These are phyloP conservation scores for Decapterus maruadsi DNA, from an alignment of 2,797 vertebrate genomes.

Conservation along the genomic window DNA sequence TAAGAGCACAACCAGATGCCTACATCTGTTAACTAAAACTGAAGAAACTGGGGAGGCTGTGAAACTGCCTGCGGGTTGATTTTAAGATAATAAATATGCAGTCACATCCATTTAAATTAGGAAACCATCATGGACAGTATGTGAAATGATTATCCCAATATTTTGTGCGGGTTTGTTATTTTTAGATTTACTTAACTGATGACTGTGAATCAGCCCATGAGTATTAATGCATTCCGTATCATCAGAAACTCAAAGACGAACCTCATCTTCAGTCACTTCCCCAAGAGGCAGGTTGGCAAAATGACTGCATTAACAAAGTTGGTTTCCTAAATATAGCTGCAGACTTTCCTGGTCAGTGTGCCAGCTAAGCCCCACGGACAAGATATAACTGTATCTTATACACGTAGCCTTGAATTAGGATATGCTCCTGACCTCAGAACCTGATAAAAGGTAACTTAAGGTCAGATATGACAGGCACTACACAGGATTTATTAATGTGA, in stretches of 20 bases:
- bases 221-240: background rate
- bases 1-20: slow-evolving; percentile 19
- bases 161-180: background rate
- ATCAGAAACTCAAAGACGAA: slow-evolving; percentile 2
- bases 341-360: background rate
- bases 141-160: slow-evolving; percentile 5
- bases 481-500: background rate
- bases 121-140: background rate
- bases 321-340: slow-evolving; percentile 25
- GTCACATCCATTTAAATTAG: background rate
- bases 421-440: background rate
- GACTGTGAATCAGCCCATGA: background rate
- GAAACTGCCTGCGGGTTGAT: background rate
- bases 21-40: slow-evolving; percentile 7
- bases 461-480: background rate
- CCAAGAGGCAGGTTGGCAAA: slow-evolving; percentile 26
- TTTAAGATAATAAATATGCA: background rate
- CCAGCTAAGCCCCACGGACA: background rate
- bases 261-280: slow-evolving; percentile 31
- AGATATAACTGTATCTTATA: background rate
- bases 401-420: background rate
- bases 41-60: background rate
- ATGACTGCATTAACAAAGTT: slow-evolving; percentile 43
- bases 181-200: slow-evolving; percentile 5
- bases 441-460: background rate